Conservation (phyloP, 2,888 invertebrate species). For the Thereva nobilitata region DNA sequence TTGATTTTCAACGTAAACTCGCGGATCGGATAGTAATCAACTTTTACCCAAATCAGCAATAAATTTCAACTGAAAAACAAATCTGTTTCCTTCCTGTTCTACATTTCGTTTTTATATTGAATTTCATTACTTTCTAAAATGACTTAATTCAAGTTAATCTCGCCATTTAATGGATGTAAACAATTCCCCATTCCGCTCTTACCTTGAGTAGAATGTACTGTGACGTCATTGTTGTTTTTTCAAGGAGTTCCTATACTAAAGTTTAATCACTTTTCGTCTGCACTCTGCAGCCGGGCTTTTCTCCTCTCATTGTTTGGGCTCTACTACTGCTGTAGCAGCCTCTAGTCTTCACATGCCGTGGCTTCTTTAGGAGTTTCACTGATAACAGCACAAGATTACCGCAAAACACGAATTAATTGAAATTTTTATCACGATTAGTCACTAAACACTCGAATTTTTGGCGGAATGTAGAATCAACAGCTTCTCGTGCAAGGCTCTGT, state of each 20-base stretch:
- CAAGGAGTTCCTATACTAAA: slow-evolving; percentile 19
- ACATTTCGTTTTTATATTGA: too few species aligned
- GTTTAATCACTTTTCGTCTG: slow-evolving; percentile 6
- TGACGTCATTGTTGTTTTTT: slow-evolving; percentile 39
- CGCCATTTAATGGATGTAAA: slow-evolving; percentile 30
- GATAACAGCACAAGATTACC: too few species aligned
- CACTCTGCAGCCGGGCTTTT: background rate
- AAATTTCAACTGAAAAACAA: too few species aligned
- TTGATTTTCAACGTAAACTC: too few species aligned
- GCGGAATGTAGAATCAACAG: background rate
- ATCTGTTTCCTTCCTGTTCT: too few species aligned
- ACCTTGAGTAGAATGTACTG: slow-evolving; percentile 42
- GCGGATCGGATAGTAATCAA: too few species aligned
- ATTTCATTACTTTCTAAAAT: too few species aligned
- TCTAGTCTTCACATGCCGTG: too few species aligned
- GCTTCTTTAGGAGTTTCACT: too few species aligned
- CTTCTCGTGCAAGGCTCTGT: too few species aligned
- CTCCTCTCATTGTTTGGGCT: slow-evolving; percentile 1
- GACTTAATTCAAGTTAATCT: background rate
- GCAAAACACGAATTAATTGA: too few species aligned
- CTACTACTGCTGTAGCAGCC: background rate
- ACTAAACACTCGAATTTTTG: background rate
- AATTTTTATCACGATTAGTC: background rate
- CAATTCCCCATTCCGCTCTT: slow-evolving; percentile 37
- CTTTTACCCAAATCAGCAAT: too few species aligned